Evolutionary conservation across 2,888 invertebrate species (phyloP).

Genomic region (Conchocele bisecta): DNA sequence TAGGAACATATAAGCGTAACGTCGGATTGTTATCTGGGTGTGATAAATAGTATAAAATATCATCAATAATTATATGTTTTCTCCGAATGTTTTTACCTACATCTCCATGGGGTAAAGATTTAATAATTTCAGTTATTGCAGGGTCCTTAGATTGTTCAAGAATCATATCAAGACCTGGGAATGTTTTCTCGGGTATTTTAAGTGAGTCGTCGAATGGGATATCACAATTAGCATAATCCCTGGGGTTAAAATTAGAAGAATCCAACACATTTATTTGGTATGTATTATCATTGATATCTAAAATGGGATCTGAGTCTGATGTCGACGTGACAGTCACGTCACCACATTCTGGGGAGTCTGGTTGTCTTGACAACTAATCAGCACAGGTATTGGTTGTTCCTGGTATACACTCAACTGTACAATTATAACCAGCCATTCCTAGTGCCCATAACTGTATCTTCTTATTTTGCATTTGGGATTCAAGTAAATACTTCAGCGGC

Average conservation of each 20-base stretch:
- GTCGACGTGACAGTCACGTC: too few relatives aligned
- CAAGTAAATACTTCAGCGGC: conserved; percentile 31
- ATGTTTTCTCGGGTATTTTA: too few relatives aligned
- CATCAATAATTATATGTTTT: conserved; percentile 11
- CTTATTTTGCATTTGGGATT: conserved; percentile 43
- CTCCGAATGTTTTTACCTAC: background rate
- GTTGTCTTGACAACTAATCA: conserved; percentile 38
- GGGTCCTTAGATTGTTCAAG: conserved; percentile 22
- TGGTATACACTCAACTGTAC: conserved; percentile 30
- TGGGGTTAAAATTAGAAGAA: too few relatives aligned
- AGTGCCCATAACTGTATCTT: conserved; percentile 45
- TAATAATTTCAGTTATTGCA: background rate
- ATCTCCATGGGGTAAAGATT: background rate
- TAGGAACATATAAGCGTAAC: too few relatives aligned
- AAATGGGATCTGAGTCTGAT: too few relatives aligned
- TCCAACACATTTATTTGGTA: too few relatives aligned
- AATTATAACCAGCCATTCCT: conserved; percentile 35
- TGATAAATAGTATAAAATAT: conserved; percentile 28
- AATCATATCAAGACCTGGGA: background rate
- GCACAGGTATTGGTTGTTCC: conserved; percentile 26
- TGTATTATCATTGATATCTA: too few relatives aligned
- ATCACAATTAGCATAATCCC: too few relatives aligned
- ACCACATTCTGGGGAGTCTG: too few relatives aligned
- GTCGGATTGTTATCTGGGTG: conserved; percentile 24
- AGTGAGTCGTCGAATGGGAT: too few relatives aligned